Conservation (phyloP, 2,113 vertebrate species). For the Ophiodon elongatus region DNA sequence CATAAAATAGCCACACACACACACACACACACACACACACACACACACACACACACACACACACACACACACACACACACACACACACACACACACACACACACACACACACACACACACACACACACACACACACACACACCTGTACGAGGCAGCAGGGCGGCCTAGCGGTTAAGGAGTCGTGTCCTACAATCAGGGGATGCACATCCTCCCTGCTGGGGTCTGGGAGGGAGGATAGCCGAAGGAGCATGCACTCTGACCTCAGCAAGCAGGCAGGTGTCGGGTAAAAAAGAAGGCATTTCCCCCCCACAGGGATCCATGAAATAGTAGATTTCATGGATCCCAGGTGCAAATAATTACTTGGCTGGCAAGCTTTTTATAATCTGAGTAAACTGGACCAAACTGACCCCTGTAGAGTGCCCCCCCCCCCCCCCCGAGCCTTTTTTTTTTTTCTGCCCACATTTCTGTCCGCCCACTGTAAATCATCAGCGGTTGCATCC, state of each 20-base stretch:
- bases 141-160: slow-evolving; percentile 28
- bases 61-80: slow-evolving; percentile 1
- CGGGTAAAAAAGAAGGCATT: not conserved
- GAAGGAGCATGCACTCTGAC: slow-evolving; percentile 30
- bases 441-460: slow-evolving; percentile 4
- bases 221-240: not conserved
- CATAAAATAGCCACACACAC: slow-evolving; percentile 14
- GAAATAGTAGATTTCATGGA: not conserved
- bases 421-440: too few relatives aligned
- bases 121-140: not conserved
- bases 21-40: slow-evolving; percentile 5
- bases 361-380: not conserved
- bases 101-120: not conserved
- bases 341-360: not conserved
- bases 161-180: slow-evolving; percentile 19
- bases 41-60: not conserved
- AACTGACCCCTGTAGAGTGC: slow-evolving; percentile 1
- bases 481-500: slow-evolving; percentile 43
- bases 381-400: slow-evolving; percentile 42
- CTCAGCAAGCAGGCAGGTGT: slow-evolving; percentile 43
- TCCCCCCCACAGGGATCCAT: not conserved
- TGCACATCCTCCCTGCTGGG: slow-evolving; percentile 12
- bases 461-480: slow-evolving; percentile 33
- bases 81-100: slow-evolving; percentile 3
- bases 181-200: slow-evolving; percentile 19